Evolutionary conservation across 2,888 invertebrate genomes (phyloP).

Genomic region (Pammene aurita): DNA sequence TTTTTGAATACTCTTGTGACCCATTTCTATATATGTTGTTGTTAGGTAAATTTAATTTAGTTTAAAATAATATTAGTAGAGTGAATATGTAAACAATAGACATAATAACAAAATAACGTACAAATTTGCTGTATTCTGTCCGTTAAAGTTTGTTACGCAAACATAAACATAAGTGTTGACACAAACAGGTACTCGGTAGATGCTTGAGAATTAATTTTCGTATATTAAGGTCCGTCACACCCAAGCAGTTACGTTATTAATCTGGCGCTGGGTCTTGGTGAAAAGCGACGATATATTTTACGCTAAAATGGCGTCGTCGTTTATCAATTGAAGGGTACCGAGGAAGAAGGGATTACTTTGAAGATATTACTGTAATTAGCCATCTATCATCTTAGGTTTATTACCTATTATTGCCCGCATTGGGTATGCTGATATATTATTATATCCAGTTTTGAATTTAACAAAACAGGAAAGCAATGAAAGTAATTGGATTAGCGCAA

Average conservation of each 20-base stretch:
- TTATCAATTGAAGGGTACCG: background rate
- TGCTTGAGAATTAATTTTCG: slow-evolving; percentile 15
- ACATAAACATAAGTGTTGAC: slow-evolving; percentile 3
- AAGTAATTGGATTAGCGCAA: background rate
- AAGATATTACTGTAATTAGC: no score
- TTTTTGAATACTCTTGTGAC: no score
- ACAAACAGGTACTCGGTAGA: background rate
- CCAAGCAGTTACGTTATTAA: slow-evolving; percentile 14
- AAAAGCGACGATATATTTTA: slow-evolving; percentile 29
- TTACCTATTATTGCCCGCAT: no score
- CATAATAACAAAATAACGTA: background rate
- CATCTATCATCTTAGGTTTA: no score
- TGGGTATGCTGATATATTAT: no score
- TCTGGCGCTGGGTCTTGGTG: slow-evolving; percentile 4
- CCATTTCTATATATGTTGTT: no score
- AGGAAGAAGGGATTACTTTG: background rate
- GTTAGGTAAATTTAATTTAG: no score
- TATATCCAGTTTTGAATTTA: no score
- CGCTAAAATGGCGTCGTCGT: slow-evolving; percentile 11
- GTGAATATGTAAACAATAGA: no score
- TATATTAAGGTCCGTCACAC: slow-evolving; percentile 23
- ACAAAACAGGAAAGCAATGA: background rate
- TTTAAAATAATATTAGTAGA: no score
- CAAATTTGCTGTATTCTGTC: slow-evolving; percentile 3
- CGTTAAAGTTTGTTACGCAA: slow-evolving; percentile 1